Conservation (phyloP, 2,113 vertebrate genomes). For the Cheirogaleus medius region DNA sequence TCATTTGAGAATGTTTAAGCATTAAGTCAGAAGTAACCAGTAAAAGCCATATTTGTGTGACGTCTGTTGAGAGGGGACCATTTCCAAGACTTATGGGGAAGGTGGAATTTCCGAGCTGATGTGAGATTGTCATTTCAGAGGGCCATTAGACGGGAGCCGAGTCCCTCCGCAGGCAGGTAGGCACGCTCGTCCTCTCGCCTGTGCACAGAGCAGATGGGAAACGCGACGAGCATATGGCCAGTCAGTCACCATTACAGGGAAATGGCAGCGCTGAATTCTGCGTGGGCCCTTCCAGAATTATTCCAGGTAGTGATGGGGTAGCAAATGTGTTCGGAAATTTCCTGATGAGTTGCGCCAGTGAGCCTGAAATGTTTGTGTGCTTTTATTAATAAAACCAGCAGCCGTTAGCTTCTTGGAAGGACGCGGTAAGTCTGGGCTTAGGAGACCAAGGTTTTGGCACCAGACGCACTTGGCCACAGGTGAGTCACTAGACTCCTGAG, state of each 20-base stretch:
- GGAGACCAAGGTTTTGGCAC: neutral
- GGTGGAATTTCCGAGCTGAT: neutral
- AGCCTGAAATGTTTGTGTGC: neutral
- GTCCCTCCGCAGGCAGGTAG: neutral
- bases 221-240: neutral
- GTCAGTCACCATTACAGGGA: neutral
- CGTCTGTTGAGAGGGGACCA: neutral
- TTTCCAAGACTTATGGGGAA: neutral
- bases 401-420: neutral
- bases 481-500: neutral
- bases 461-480: neutral
- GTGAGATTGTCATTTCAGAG: neutral
- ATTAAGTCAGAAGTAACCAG: neutral
- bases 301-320: neutral
- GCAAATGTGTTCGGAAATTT: constrained; percentile 29
- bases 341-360: neutral
- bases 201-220: neutral
- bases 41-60: neutral
- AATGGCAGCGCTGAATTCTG: neutral
- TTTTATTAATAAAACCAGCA: neutral
- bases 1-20: neutral
- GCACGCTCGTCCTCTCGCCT: neutral
- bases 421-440: neutral
- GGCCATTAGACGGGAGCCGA: neutral
- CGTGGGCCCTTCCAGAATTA: neutral